Evolutionary conservation across 1,140 invertebrate genomes (phyloP).

Genomic region (Platorchestia sp.): DNA sequence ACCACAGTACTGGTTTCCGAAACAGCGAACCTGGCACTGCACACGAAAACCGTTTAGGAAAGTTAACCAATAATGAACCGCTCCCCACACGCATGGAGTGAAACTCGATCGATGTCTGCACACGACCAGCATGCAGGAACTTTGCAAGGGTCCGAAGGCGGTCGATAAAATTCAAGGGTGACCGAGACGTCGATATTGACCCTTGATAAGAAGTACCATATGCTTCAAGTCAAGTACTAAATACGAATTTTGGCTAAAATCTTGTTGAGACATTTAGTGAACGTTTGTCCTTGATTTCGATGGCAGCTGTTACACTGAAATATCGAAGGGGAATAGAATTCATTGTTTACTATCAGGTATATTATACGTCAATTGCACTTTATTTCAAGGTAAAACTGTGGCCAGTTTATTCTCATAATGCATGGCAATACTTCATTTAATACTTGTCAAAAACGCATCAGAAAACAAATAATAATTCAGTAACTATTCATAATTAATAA

Average conservation of each 20-base stretch:
- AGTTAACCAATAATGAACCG: neutral
- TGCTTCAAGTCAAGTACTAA: neutral
- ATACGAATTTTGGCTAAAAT: neutral
- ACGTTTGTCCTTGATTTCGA: neutral
- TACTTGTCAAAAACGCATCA: too few relatives aligned
- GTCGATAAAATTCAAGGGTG: neutral
- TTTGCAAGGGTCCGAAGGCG: neutral
- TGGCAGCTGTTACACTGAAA: neutral
- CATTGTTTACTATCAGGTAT: neutral
- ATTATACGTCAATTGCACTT: neutral
- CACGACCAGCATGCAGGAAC: neutral
- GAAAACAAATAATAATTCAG: too few relatives aligned
- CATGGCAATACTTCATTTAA: too few relatives aligned
- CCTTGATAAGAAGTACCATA: neutral
- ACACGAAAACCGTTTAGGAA: neutral
- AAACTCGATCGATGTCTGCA: neutral
- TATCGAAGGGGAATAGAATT: neutral
- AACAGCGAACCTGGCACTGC: too few relatives aligned
- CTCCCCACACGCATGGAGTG: neutral
- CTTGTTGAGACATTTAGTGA: neutral
- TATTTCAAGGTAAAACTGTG: neutral
- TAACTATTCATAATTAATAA: too few relatives aligned
- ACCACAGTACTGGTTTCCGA: too few relatives aligned
- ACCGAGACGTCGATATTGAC: neutral
- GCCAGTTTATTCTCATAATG: too few relatives aligned